phyloP scores from a whole-genome alignment of 2,113 vertebrate genomes.

The Eira barbara region DNA sequence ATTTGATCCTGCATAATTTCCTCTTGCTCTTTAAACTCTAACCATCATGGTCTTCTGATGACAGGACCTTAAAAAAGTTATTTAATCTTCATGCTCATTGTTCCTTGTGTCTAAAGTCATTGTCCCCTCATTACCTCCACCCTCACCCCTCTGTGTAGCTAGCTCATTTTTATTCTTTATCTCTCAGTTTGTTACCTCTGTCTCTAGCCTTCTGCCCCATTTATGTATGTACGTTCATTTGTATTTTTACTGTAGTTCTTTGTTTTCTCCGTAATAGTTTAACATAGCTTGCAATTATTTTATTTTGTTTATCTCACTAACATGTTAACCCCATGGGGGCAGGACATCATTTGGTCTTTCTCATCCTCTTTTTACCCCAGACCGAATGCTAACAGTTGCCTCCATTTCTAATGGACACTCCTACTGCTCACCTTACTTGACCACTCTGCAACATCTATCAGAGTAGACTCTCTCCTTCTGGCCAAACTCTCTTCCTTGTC shows the following conservation, averaged over 20 bases:
- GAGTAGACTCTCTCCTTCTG: not conserved
- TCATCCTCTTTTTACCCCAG: not conserved
- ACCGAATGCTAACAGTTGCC: not conserved
- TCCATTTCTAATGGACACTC: too few species aligned
- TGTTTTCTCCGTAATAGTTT: not conserved
- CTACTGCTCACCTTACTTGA: not conserved
- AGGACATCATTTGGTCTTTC: not conserved
- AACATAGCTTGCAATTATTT: not conserved
- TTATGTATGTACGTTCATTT: not conserved
- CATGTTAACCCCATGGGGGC: not conserved
- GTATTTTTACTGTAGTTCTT: not conserved
- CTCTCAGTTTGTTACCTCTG: not conserved
- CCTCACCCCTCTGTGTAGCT: not conserved
- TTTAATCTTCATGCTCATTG: not conserved
- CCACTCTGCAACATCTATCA: not conserved
- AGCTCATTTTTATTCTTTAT: not conserved
- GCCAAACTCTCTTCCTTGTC: not conserved
- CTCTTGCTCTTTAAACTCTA: not conserved
- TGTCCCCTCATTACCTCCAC: not conserved
- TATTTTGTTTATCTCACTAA: not conserved
- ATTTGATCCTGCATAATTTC: not conserved
- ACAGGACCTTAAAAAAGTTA: not conserved
- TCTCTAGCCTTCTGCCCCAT: not conserved
- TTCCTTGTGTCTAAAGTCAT: not conserved
- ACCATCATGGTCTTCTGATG: not conserved